These are phyloP conservation scores for Pristionchus mayeri DNA, from an alignment of 2,888 invertebrate species.

Conservation along the genomic window DNA sequence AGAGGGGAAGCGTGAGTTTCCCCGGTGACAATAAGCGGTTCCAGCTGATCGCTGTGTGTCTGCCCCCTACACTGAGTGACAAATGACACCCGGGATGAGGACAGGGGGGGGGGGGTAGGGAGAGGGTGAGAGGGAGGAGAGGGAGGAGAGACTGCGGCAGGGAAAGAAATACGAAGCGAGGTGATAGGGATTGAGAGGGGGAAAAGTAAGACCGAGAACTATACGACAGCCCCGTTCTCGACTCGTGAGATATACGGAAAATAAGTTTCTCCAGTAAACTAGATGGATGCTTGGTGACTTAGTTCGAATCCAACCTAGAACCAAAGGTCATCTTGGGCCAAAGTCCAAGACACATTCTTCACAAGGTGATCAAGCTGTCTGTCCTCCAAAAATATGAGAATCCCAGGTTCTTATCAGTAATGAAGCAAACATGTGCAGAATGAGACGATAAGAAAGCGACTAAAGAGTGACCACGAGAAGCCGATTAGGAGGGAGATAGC, in stretches of 20 bases:
- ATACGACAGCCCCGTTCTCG: not conserved
- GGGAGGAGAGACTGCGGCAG: not conserved
- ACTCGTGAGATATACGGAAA: not conserved
- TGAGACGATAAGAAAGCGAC: not conserved
- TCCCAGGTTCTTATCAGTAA: slow-evolving; percentile 13
- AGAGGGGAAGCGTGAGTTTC: too few relatives aligned
- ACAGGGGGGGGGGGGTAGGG: not conserved
- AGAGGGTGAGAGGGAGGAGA: not conserved
- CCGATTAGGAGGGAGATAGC: not conserved
- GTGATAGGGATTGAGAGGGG: not conserved
- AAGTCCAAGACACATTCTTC: not conserved
- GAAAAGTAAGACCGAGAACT: slow-evolving; percentile 1
- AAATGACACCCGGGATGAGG: slow-evolving; percentile 25
- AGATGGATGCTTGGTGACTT: too few relatives aligned
- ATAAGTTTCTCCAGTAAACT: not conserved
- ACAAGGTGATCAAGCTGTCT: not conserved
- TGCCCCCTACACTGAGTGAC: not conserved
- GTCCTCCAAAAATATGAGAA: not conserved
- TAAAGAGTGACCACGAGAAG: not conserved
- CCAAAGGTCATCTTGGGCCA: not conserved
- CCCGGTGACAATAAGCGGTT: not conserved
- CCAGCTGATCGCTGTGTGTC: slow-evolving; percentile 8
- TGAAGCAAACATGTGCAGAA: slow-evolving; percentile 16
- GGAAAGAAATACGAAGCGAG: slow-evolving; percentile 9
- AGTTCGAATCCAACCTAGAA: too few relatives aligned